A percentile compares a stretch with the other conserved stretches of the same genome.
Conservation (phyloP, 2,888 invertebrate species). For the Dexiosoma caninum region DNA sequence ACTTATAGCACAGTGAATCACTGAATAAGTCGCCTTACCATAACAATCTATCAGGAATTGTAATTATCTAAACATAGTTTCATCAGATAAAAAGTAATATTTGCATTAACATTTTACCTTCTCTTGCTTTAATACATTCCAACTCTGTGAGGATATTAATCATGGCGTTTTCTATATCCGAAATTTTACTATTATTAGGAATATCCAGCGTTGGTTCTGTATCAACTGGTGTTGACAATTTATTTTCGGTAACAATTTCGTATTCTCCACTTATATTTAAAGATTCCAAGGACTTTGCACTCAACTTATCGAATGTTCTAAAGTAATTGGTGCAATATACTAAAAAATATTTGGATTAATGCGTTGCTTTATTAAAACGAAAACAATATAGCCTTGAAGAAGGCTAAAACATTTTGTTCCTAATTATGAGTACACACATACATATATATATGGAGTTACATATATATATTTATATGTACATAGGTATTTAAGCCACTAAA, state of each 20-base stretch:
- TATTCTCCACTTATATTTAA: slow-evolving; percentile 84
- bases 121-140: slow-evolving; percentile 65
- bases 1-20: too few species aligned
- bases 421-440: background rate
- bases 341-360: slow-evolving; percentile 1
- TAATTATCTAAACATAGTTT: background rate
- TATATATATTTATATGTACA: background rate
- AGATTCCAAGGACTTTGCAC: slow-evolving; percentile 83
- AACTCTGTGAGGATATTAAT: slow-evolving; percentile 79
- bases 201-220: slow-evolving; percentile 80
- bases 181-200: slow-evolving; percentile 82
- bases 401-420: background rate
- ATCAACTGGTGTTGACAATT: slow-evolving; percentile 74
- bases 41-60: background rate
- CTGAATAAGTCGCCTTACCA: too few species aligned
- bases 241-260: slow-evolving; percentile 81
- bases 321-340: background rate
- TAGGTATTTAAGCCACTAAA: background rate
- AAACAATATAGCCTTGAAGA: background rate
- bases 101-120: slow-evolving; percentile 39
- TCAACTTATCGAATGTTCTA: slow-evolving; percentile 79
- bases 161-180: slow-evolving; percentile 82
- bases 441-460: background rate
- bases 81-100: background rate
- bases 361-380: background rate